A percentile compares a stretch with the other conserved stretches of the same genome.
phyloP scores from a whole-genome alignment of 2,113 vertebrate species.

The Cynopterus brachyotis region DNA sequence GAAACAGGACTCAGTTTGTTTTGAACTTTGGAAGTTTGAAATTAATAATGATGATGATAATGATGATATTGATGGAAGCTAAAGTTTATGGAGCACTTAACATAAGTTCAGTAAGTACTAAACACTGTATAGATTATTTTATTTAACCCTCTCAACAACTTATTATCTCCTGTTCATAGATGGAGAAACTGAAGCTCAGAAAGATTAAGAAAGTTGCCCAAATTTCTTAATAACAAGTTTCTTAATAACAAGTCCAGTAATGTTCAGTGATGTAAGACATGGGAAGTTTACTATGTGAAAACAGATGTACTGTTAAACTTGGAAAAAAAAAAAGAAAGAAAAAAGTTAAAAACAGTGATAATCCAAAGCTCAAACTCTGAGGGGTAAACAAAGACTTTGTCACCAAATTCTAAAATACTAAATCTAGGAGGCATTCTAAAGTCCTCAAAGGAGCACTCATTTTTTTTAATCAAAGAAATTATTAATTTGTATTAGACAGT shows the following conservation, averaged over 20 bases:
- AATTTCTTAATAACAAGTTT: too few species aligned
- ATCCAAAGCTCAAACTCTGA: background rate
- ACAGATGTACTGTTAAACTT: background rate
- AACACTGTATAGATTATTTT: background rate
- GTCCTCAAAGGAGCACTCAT: background rate
- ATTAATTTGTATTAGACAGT: background rate
- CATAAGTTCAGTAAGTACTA: background rate
- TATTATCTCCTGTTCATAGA: background rate
- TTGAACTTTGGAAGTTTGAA: background rate
- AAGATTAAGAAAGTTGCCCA: background rate
- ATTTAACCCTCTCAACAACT: conserved; percentile 5
- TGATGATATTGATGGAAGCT: background rate
- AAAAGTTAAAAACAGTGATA: background rate
- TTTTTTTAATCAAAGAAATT: background rate
- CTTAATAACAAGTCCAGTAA: background rate
- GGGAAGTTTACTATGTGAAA: background rate
- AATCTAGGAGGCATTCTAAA: conserved; percentile 4
- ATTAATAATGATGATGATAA: background rate
- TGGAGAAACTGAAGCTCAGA: background rate
- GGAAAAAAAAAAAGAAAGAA: background rate
- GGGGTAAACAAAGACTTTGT: background rate
- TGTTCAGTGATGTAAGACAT: background rate
- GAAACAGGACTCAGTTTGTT: background rate
- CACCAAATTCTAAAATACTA: conserved; percentile 21
- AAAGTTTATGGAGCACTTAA: background rate